Evolutionary conservation across 2,113 vertebrate species (phyloP).

Genomic region (Boulengeromyrus knoepffleri): DNA sequence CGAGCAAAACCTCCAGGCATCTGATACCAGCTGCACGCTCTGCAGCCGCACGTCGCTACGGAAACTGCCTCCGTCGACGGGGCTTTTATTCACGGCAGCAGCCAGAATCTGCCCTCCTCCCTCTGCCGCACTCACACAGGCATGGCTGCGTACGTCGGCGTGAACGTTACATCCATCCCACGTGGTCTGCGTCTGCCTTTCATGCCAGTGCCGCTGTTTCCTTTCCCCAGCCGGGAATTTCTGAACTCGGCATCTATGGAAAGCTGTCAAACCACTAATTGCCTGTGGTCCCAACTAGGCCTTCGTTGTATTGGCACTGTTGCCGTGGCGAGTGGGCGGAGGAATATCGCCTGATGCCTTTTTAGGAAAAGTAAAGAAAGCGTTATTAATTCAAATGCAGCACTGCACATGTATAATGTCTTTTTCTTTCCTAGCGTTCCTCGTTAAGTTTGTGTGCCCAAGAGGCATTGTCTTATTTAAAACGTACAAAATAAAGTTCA

Average conservation of each 20-base stretch:
- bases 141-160: neutral
- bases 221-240: conserved; percentile 31
- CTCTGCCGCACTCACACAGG: neutral
- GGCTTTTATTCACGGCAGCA: neutral
- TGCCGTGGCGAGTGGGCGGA: neutral
- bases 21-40: neutral
- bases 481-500: neutral
- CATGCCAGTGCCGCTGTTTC: neutral
- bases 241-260: conserved; percentile 22
- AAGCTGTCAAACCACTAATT: conserved; percentile 48
- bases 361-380: conserved; percentile 26
- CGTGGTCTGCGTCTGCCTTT: neutral
- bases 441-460: neutral
- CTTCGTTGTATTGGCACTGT: neutral
- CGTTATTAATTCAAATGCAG: neutral
- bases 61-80: neutral
- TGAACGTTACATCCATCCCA: neutral
- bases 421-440: neutral
- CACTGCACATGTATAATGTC: neutral
- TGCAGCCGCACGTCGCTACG: too few species aligned
- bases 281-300: conserved; percentile 16
- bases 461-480: neutral
- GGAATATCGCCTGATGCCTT: conserved; percentile 31
- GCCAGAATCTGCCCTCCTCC: neutral
- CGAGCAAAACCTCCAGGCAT: neutral